These are phyloP conservation scores for Lasioglossum marginatum DNA, from an alignment of 2,888 invertebrate genomes.

Conservation along the genomic window DNA sequence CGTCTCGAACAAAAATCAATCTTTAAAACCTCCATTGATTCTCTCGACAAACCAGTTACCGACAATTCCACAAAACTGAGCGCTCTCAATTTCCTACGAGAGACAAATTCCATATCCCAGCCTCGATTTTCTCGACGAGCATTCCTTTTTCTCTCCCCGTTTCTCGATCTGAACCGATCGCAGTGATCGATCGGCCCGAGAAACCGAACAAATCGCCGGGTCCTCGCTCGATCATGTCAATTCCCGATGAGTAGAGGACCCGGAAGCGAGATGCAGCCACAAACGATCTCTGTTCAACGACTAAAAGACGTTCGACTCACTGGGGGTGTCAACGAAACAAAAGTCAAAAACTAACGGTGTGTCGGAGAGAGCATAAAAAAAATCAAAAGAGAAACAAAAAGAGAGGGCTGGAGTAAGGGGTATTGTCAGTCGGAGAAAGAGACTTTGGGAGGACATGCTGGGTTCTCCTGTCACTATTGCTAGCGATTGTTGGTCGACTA, in stretches of 20 bases:
- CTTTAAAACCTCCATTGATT: too few relatives aligned
- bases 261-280: constrained; percentile 65
- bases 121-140: constrained; percentile 31
- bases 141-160: constrained; percentile 14
- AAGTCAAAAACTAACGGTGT: constrained; percentile 32
- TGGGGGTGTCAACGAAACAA: constrained; percentile 30
- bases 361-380: constrained; percentile 25
- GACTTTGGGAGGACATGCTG: constrained; percentile 78
- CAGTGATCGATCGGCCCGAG: constrained; percentile 36
- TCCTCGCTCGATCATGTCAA: constrained; percentile 50
- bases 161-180: constrained; percentile 51
- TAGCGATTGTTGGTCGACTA: constrained; percentile 80
- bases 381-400: constrained; percentile 17
- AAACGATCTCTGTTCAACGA: constrained; percentile 50
- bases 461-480: constrained; percentile 85
- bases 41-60: too few relatives aligned
- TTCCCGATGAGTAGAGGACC: constrained; percentile 53
- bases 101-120: too few relatives aligned
- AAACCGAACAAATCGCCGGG: constrained; percentile 42
- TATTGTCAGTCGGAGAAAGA: constrained; percentile 53
- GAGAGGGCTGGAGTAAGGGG: constrained; percentile 5
- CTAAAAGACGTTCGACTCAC: constrained; percentile 52
- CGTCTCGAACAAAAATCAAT: neutral
- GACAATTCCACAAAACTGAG: neutral
- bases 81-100: neutral